Evolutionary conservation across 2,113 vertebrate species (phyloP), one percentile per base, ranked within the genome.

Genomic region (Hepsetus odoe): DNA sequence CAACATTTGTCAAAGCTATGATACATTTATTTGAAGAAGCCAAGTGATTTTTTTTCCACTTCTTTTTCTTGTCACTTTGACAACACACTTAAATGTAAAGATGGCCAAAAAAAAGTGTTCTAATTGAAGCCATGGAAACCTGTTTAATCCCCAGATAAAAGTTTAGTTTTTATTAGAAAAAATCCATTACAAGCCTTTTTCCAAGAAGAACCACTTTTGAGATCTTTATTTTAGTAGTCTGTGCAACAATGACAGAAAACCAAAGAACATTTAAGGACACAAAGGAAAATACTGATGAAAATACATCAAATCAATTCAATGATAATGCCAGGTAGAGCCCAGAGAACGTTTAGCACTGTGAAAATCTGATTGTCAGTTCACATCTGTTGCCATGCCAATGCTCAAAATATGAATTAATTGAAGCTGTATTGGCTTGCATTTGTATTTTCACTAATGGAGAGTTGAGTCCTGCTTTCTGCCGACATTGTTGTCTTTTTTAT

Each of bases 381-480:
- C 62, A 61, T 74, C 80, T 72, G 80, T 83, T 83, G 71, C 80
- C 72, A 72, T 85, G 75, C 33, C 76, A 74, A 38, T 81, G 70
- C 73, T 59, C 53, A 71, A 74, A 82, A 82, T 74, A 78, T 70
- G 61, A 62, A 80, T 80, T 81, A 75, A 85, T 79, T 83, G 76
- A 77, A 75, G 56, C 76, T 68, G 62, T 83, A 69, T 72, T n/a
- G 32, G 55, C 28, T 69, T 14, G 14, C 33, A 83, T 83, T 85
- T 81, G 72, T 72, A 83, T 83, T 75, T 78, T 75, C 59, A 56
- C 61, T 51, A 68, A 72, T 33, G 55, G 67, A 76, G 28, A 46
- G 69, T 10, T 65, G 65, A 40, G 64, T 11, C 22, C 38, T 80
- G 42, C 59, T 66, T 71, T 75, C 38, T 32, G 71, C 81, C 74